Percentiles rank a stretch among this genome's conserved stretches.
phyloP scores from a whole-genome alignment of 2,797 vertebrate species.

The Diplodus puntazzo region DNA sequence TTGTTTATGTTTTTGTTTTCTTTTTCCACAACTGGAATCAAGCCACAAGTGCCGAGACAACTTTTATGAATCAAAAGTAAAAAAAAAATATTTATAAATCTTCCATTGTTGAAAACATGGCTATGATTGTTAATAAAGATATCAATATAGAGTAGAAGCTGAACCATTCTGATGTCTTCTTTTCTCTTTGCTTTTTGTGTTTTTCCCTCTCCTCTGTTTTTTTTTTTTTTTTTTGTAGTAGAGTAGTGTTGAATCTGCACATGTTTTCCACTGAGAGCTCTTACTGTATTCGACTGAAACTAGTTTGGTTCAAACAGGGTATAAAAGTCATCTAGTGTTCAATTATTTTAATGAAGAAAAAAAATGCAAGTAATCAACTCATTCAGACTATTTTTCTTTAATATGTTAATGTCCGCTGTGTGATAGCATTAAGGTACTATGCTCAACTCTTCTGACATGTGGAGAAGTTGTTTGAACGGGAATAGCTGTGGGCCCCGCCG shows the following conservation, averaged over 20 bases:
- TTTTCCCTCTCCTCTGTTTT: conserved; percentile 16
- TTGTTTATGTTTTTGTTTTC: conserved; percentile 37
- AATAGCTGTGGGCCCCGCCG: conserved; percentile 82
- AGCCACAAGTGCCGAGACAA: conserved; percentile 80
- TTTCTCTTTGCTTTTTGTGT: conserved; percentile 73
- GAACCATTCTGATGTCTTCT: conserved; percentile 79
- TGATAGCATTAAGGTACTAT: conserved; percentile 91
- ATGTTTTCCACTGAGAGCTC: conserved; percentile 86
- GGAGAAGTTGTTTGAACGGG: conserved; percentile 88
- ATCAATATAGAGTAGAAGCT: conserved; percentile 85
- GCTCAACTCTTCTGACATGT: conserved; percentile 69
- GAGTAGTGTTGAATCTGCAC: conserved; percentile 77
- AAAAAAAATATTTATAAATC: conserved; percentile 88
- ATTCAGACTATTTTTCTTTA: conserved; percentile 87
- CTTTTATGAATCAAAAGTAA: conserved; percentile 80
- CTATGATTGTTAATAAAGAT: conserved; percentile 89
- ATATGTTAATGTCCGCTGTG: conserved; percentile 71
- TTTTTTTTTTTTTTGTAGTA: conserved; percentile 68
- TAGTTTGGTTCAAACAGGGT: conserved; percentile 94
- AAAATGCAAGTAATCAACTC: conserved; percentile 87
- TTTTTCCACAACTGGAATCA: conserved; percentile 87
- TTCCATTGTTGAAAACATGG: conserved; percentile 85
- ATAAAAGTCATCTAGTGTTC: conserved; percentile 88
- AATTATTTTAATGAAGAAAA: conserved; percentile 80
- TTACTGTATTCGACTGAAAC: conserved; percentile 82